Base-by-base conservation (phyloP, 1,140 invertebrate genomes). In the Ips nitidus region DNA sequence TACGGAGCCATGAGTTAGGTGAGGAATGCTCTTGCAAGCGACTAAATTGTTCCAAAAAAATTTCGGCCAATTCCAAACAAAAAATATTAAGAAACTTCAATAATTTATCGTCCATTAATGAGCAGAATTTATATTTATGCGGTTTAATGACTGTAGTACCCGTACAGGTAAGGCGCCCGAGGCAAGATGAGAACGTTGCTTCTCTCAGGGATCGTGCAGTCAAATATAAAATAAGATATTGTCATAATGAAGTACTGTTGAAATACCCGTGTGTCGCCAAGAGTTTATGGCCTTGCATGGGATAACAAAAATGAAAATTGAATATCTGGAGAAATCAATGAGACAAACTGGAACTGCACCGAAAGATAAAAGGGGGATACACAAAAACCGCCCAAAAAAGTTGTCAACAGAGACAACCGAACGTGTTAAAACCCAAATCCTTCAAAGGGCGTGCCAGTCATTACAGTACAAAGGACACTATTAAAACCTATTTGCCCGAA, bases 61-160 rank as follows among this genome's bases (percentile, higher is more conserved):
- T 64, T 39, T 1, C 53, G n/a, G n/a, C 22, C 8, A 5, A 41
- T n/a, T 40, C 1, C 2, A 59, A 50, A 43, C n/a, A 37, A 60
- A 43, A 41, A 38, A 61, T 70, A 4, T 59, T 68, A 7, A 52
- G 50, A 40, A 56, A 64, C 45, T 70, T 63, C 38, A 70, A 70
- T 64, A 4, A 38, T 38, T 36, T 70, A 6, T n/a, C 36, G 0
- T 1, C 42, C 8, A 37, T 53, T 36, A 45, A 73, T 61, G 68
- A 66, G 22, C 71, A 70, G 66, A 73, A 70, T 52, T 41, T 59
- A 39, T 61, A 70, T 47, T 65, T 73, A 42, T 62, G 50, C 42
- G 69, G 71, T 42, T 39, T 67, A 22, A 72, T 72, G 6, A 70
- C n/a, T 52, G 47, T 59, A 45, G 36, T 45, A 37, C 41, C 22